These are phyloP conservation scores for Bolinopsis microptera DNA, from an alignment of 37 sponge, comb jelly and placozoan genomes.

Conservation along the genomic window DNA sequence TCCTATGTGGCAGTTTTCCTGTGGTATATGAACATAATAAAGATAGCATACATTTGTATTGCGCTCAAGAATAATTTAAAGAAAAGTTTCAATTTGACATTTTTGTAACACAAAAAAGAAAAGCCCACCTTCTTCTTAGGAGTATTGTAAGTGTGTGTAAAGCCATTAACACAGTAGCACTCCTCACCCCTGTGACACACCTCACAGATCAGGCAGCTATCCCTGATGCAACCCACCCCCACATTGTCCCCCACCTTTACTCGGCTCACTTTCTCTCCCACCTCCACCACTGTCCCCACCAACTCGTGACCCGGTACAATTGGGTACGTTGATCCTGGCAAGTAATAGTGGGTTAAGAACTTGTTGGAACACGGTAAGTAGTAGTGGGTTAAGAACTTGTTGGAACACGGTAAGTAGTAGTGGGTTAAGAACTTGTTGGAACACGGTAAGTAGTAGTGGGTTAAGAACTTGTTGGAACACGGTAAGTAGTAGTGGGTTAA, in stretches of 20 bases:
- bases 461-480: no score
- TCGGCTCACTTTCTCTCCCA: background rate
- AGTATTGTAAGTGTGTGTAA: slow-evolving; percentile 26
- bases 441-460: no score
- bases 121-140: no score
- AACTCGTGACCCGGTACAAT: slow-evolving; percentile 56
- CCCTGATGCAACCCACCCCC: slow-evolving; percentile 35
- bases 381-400: no score
- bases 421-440: no score
- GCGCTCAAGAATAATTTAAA: no score
- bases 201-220: slow-evolving; percentile 47
- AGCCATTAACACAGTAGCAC: slow-evolving; percentile 11
- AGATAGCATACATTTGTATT: no score
- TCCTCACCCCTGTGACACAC: background rate
- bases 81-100: no score
- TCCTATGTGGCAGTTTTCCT: slow-evolving; percentile 61
- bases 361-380: no score
- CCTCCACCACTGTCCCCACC: slow-evolving; percentile 12
- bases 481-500: no score
- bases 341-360: background rate
- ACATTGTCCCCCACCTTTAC: slow-evolving; percentile 10
- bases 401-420: no score
- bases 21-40: background rate
- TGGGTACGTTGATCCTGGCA: slow-evolving; percentile 48
- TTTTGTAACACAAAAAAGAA: no score